These are phyloP conservation scores for Hydractinia symbiolongicarpus DNA, from an alignment of 30 jellyfish, hydroid and myxozoan species.

Conservation along the genomic window DNA sequence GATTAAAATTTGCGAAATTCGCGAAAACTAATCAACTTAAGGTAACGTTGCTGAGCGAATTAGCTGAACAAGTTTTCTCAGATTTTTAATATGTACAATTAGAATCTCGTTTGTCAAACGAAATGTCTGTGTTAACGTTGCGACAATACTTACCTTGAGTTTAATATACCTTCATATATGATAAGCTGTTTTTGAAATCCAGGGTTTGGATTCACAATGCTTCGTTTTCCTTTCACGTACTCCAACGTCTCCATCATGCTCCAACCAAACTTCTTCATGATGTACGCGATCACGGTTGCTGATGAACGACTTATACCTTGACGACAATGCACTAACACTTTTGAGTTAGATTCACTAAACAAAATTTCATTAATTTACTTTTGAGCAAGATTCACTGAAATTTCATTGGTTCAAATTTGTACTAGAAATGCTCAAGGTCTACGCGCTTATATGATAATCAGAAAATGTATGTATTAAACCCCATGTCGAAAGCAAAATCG, in stretches of 20 bases:
- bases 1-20: too few species aligned
- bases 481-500: too few species aligned
- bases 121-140: too few species aligned
- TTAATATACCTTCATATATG: constrained; percentile 76
- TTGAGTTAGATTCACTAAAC: constrained; percentile 65
- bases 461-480: too few species aligned
- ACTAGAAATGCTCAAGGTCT: not conserved
- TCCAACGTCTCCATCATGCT: constrained; percentile 61
- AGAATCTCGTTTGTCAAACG: too few species aligned
- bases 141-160: constrained; percentile 52
- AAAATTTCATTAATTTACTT: not conserved
- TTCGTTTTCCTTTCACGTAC: constrained; percentile 49
- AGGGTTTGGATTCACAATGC: constrained; percentile 76
- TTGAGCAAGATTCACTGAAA: not conserved
- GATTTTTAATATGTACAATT: too few species aligned
- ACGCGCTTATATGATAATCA: not conserved
- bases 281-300: constrained; percentile 78
- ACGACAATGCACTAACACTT: constrained; percentile 76
- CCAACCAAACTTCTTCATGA: constrained; percentile 63
- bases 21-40: too few species aligned
- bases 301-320: constrained; percentile 90
- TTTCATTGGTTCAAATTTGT: not conserved
- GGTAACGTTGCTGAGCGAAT: too few species aligned
- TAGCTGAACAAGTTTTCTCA: too few species aligned
- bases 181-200: constrained; percentile 75